A percentile compares a stretch with the other conserved stretches of the same genome.
These are phyloP conservation scores for Graphium colonna DNA, from an alignment of 2,888 invertebrate species.

Conservation along the genomic window DNA sequence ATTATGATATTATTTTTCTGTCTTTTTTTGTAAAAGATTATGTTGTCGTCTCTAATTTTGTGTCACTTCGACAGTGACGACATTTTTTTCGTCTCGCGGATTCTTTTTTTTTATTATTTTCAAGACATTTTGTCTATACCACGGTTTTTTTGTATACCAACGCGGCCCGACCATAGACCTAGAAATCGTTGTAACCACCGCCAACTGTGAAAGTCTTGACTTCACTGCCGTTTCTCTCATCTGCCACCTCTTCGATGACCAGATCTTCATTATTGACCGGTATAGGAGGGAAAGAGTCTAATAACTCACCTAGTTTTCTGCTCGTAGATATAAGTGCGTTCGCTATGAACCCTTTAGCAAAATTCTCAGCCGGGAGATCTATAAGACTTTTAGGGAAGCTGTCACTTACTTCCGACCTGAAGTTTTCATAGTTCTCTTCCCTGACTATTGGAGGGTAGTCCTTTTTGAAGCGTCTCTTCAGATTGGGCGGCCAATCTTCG, in stretches of 20 bases:
- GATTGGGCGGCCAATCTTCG: slow-evolving; percentile 80
- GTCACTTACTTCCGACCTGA: slow-evolving; percentile 52
- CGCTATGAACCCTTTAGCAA: slow-evolving; percentile 45
- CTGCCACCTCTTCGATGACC: slow-evolving; percentile 63
- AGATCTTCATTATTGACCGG: slow-evolving; percentile 67
- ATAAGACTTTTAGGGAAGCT: too few species aligned
- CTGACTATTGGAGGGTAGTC: slow-evolving; percentile 66
- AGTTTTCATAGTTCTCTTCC: slow-evolving; percentile 62
- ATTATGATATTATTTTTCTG: too few species aligned
- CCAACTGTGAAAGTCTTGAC: slow-evolving; percentile 67
- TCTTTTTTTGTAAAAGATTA: too few species aligned
- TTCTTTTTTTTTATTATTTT: too few species aligned
- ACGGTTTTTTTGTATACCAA: too few species aligned
- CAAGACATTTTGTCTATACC: too few species aligned
- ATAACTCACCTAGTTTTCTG: slow-evolving; percentile 61
- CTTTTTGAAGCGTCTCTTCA: slow-evolving; percentile 71
- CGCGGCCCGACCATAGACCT: slow-evolving; percentile 23
- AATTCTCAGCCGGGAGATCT: too few species aligned
- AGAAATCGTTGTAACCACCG: slow-evolving; percentile 49
- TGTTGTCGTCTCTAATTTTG: too few species aligned
- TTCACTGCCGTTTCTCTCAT: slow-evolving; percentile 61
- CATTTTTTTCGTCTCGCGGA: too few species aligned
- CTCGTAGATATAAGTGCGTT: slow-evolving; percentile 60
- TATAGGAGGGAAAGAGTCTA: slow-evolving; percentile 58
- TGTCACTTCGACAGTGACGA: too few species aligned